phyloP scores from a whole-genome alignment of 2,888 invertebrate species.

The Chaetoderma sp. region DNA sequence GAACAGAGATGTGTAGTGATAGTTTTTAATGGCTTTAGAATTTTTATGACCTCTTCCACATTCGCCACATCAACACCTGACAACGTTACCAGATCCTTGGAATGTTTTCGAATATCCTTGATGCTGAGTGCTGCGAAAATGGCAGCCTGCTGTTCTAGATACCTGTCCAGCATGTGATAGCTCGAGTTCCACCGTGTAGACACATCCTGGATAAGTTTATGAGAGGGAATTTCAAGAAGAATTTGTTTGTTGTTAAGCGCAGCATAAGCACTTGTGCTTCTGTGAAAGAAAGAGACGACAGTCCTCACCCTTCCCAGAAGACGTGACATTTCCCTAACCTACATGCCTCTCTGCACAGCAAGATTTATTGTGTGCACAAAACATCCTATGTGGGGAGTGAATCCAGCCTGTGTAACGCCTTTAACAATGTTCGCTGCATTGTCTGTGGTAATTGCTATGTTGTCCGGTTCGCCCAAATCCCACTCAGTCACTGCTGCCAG shows the following conservation, averaged over 20 bases:
- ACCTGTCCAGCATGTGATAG: constrained; percentile 25
- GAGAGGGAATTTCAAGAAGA: constrained; percentile 16
- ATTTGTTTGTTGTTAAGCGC: constrained; percentile 11
- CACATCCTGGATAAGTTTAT: constrained; percentile 31
- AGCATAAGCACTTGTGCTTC: constrained; percentile 16
- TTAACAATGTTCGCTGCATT: constrained; percentile 30
- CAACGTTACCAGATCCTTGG: constrained; percentile 19
- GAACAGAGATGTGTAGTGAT: constrained; percentile 24
- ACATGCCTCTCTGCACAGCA: constrained; percentile 14
- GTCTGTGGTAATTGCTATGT: constrained; percentile 19
- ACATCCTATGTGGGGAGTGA: constrained; percentile 26
- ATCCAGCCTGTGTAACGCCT: constrained; percentile 12
- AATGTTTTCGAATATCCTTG: constrained; percentile 8
- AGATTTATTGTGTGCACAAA: constrained; percentile 28
- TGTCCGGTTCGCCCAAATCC: constrained; percentile 15
- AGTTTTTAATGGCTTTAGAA: constrained; percentile 21
- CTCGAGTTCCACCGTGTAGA: constrained; percentile 26
- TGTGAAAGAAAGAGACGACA: constrained; percentile 24
- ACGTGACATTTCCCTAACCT: constrained; percentile 9
- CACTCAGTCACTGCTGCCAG: constrained; percentile 17
- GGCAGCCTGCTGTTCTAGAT: constrained; percentile 30
- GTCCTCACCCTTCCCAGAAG: constrained; percentile 20
- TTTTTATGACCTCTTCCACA: constrained; percentile 15
- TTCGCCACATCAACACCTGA: constrained; percentile 13
- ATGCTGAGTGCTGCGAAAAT: constrained; percentile 21